Percentiles rank a stretch among this genome's conserved stretches.
These are phyloP conservation scores for Nephrotoma guestfalica DNA, from an alignment of 2,888 invertebrate species.

Conservation along the genomic window DNA sequence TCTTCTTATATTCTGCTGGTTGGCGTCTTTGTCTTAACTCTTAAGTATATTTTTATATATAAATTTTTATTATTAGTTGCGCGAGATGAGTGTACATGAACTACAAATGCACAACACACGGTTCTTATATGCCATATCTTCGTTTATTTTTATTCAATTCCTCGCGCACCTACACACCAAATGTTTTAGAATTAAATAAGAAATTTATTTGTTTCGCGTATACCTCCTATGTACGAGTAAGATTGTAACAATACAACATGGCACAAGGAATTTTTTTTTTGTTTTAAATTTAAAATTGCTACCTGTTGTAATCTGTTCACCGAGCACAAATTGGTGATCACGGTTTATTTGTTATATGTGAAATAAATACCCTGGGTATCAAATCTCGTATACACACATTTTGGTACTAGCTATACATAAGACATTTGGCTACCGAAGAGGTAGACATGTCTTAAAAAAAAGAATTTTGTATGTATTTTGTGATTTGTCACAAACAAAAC, in stretches of 20 bases:
- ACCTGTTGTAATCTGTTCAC: conserved; percentile 2
- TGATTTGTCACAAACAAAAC: background rate
- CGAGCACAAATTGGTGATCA: conserved; percentile 2
- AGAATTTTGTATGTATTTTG: background rate
- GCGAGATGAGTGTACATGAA: background rate
- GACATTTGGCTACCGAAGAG: conserved; percentile 1
- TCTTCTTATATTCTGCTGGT: background rate
- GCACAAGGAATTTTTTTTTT: background rate
- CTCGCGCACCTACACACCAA: background rate
- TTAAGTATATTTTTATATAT: background rate
- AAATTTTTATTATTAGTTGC: background rate
- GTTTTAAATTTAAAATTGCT: background rate
- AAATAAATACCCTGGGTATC: background rate
- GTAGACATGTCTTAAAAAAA: background rate
- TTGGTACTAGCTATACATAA: background rate
- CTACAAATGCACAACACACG: background rate
- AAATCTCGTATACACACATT: background rate
- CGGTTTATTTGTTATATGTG: background rate
- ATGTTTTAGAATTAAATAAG: background rate
- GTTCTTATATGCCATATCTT: background rate
- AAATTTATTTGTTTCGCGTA: background rate
- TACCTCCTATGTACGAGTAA: background rate
- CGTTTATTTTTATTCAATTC: background rate
- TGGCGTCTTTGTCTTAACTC: background rate
- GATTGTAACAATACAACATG: background rate